These are phyloP conservation scores for Petromus typicus DNA, from an alignment of 2,113 vertebrate genomes.

Conservation along the genomic window DNA sequence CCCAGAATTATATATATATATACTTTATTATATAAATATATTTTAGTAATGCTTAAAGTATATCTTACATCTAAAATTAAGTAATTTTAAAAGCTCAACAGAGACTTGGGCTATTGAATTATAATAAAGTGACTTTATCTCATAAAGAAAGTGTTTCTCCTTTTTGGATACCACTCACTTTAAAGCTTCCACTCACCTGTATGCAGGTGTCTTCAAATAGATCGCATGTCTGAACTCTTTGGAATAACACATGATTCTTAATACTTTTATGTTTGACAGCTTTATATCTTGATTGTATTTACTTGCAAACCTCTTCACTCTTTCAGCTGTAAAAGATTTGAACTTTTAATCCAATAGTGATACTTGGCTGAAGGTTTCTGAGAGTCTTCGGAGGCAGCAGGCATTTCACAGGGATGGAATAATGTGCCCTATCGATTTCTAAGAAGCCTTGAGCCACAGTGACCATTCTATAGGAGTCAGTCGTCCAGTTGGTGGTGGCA, in stretches of 20 bases:
- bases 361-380: background rate
- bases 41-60: background rate
- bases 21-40: too few species aligned
- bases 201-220: background rate
- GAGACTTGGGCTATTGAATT: background rate
- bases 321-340: background rate
- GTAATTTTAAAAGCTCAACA: background rate
- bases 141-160: background rate
- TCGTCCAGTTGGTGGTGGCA: background rate
- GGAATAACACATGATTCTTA: background rate
- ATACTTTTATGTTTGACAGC: background rate
- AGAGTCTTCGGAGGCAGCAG: background rate
- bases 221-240: background rate
- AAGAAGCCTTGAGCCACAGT: background rate
- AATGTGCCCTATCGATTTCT: background rate
- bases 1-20: too few species aligned
- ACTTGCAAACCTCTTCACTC: background rate
- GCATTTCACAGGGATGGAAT: background rate
- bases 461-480: background rate
- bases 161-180: background rate
- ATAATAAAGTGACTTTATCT: background rate
- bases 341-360: background rate
- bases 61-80: background rate
- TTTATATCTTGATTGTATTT: background rate
- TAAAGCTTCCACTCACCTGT: background rate